A percentile compares a stretch with the other conserved stretches of the same genome.
These are phyloP conservation scores for Anadara kagoshimensis DNA, from an alignment of 1,140 invertebrate species.

Conservation along the genomic window DNA sequence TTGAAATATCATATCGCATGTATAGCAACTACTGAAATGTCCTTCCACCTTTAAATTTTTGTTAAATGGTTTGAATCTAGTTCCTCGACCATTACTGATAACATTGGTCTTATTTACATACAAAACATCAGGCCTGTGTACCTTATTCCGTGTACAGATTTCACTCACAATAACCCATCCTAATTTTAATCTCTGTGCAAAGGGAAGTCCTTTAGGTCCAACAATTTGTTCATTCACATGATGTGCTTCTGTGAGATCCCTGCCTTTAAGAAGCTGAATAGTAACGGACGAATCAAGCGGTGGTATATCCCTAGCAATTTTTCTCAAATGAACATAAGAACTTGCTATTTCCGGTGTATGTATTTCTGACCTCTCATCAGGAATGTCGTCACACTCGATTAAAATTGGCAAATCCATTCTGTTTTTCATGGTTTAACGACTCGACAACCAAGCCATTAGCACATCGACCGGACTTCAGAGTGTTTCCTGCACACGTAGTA, in stretches of 20 bases:
- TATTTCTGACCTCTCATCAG: conserved; percentile 33
- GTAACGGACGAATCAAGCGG: conserved; percentile 15
- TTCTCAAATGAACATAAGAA: conserved; percentile 13
- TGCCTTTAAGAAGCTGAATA: conserved; percentile 37
- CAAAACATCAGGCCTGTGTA: conserved; percentile 14
- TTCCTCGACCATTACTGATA: conserved; percentile 17
- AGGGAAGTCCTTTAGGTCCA: conserved; percentile 24
- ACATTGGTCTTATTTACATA: conserved; percentile 34
- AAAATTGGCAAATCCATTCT: conserved; percentile 7
- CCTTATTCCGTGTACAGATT: conserved; percentile 33
- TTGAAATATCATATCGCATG: conserved; percentile 8
- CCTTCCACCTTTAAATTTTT: conserved; percentile 33
- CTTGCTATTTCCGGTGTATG: conserved; percentile 23
- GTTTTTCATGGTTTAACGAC: conserved; percentile 1
- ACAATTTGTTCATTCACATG: conserved; percentile 34
- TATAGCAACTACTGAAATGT: background rate
- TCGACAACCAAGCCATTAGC: conserved; percentile 1
- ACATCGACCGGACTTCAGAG: conserved; percentile 9
- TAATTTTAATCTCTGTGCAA: conserved; percentile 39
- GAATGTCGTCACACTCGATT: conserved; percentile 30
- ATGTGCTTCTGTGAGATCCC: conserved; percentile 42
- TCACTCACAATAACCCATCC: conserved; percentile 51
- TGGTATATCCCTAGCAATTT: conserved; percentile 22
- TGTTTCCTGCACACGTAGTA: conserved; percentile 25
- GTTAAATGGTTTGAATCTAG: conserved; percentile 30